Percentiles rank a stretch among this genome's conserved stretches.
phyloP scores from a whole-genome alignment of 92 coral and sea anemone genomes.

The Parazoanthus atlanticus region DNA sequence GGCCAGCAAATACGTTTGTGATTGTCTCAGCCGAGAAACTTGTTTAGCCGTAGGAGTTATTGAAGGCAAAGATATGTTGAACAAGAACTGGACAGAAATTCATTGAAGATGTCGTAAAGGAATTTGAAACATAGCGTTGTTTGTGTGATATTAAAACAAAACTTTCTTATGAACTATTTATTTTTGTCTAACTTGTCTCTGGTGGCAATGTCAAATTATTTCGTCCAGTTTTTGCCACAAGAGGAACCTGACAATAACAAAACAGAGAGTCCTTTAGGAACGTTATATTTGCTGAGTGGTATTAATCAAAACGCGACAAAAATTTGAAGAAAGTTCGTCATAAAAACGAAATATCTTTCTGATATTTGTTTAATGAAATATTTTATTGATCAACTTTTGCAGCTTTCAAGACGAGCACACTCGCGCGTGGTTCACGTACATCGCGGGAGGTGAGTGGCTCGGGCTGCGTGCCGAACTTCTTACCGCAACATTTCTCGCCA shows the following conservation, averaged over 20 bases:
- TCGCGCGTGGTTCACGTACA: constrained; percentile 53
- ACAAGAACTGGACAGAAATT: not conserved
- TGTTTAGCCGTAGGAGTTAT: too few species aligned
- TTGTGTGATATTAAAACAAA: not conserved
- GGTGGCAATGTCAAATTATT: not conserved
- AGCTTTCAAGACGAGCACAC: constrained; percentile 58
- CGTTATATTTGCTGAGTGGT: not conserved
- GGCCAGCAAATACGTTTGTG: too few species aligned
- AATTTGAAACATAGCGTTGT: not conserved
- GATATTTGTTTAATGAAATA: not conserved
- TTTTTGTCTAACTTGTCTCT: not conserved
- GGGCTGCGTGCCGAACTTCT: constrained; percentile 58
- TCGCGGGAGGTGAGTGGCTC: constrained; percentile 59
- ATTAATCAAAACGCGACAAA: too few species aligned
- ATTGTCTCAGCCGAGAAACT: not conserved
- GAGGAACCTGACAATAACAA: not conserved
- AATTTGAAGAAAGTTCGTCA: too few species aligned
- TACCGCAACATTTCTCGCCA: constrained; percentile 49
- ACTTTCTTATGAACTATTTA: too few species aligned
- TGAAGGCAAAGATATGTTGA: too few species aligned
- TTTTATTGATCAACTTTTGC: constrained; percentile 1
- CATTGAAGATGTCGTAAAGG: not conserved
- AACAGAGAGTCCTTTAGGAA: not conserved
- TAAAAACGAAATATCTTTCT: not conserved
- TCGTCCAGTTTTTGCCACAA: not conserved